These are phyloP conservation scores for Sminthurinus aureus DNA, from an alignment of 2,888 invertebrate genomes.

Conservation along the genomic window DNA sequence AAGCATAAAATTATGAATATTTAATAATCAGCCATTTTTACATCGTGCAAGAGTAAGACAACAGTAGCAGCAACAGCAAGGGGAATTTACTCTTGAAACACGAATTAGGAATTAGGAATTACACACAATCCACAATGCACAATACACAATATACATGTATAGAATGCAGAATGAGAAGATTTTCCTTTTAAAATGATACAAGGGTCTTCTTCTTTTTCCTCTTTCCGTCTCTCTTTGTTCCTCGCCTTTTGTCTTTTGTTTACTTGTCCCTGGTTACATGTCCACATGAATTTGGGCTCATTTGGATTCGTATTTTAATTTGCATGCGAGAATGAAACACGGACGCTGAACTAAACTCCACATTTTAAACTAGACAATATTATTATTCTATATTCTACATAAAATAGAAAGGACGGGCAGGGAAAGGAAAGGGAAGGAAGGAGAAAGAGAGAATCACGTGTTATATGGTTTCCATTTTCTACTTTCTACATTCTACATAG, in stretches of 20 bases:
- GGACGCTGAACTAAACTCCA: too few species aligned
- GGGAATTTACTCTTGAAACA: not conserved
- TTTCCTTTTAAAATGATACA: not conserved
- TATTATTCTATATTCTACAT: too few species aligned
- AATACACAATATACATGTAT: too few species aligned
- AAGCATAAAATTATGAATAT: not conserved
- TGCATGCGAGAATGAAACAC: too few species aligned
- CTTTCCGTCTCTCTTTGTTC: not conserved
- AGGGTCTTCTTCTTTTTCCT: not conserved
- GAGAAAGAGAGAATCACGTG: not conserved
- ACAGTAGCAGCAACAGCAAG: not conserved
- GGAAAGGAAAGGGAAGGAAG: too few species aligned
- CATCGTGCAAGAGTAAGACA: not conserved
- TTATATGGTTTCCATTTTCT: not conserved
- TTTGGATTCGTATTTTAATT: too few species aligned
- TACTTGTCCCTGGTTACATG: not conserved
- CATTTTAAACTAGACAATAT: too few species aligned
- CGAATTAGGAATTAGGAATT: too few species aligned
- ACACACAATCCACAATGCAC: too few species aligned
- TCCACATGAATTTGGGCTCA: not conserved
- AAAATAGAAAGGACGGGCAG: too few species aligned
- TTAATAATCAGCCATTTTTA: not conserved
- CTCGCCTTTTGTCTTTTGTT: not conserved
- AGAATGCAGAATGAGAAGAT: constrained; percentile 15
- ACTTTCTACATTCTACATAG: not conserved